Evolutionary conservation across 2,888 invertebrate genomes (phyloP).

Genomic region (Platypus cylindrus): DNA sequence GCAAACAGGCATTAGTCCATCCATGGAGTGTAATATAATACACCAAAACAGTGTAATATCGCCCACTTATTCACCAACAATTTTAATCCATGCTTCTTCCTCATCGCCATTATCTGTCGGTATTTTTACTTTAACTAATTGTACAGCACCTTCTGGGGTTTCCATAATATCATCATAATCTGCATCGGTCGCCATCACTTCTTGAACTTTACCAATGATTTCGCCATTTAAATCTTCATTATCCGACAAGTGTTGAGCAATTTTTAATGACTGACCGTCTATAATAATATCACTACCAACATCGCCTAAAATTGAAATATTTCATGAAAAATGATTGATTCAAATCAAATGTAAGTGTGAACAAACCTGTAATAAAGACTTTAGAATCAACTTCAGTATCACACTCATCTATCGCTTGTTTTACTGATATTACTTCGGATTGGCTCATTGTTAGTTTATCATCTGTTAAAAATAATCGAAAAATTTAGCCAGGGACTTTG

Average conservation of each 20-base stretch:
- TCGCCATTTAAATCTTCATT: constrained; percentile 25
- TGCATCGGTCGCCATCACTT: constrained; percentile 19
- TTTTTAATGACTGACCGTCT: constrained; percentile 32
- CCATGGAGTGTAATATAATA: too few relatives aligned
- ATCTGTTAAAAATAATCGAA: too few relatives aligned
- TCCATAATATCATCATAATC: constrained; percentile 32
- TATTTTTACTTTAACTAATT: constrained; percentile 33
- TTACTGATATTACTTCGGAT: too few relatives aligned
- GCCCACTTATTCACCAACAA: constrained; percentile 31
- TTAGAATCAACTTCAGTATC: too few relatives aligned
- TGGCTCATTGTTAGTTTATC: constrained; percentile 10
- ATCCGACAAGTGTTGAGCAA: constrained; percentile 24
- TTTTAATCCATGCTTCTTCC: constrained; percentile 36
- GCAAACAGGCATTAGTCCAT: too few relatives aligned
- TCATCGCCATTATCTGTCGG: constrained; percentile 34
- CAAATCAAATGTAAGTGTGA: too few relatives aligned
- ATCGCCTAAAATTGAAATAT: constrained; percentile 35
- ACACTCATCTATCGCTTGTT: too few relatives aligned
- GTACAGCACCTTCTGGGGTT: constrained; percentile 32
- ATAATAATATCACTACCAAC: constrained; percentile 29
- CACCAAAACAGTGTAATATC: too few relatives aligned
- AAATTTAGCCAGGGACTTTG: background rate
- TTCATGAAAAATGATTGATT: too few relatives aligned
- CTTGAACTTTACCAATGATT: constrained; percentile 21
- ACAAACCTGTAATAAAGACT: constrained; percentile 6